phyloP scores from a whole-genome alignment of 2,113 vertebrate species.

The Plecotus auritus region DNA sequence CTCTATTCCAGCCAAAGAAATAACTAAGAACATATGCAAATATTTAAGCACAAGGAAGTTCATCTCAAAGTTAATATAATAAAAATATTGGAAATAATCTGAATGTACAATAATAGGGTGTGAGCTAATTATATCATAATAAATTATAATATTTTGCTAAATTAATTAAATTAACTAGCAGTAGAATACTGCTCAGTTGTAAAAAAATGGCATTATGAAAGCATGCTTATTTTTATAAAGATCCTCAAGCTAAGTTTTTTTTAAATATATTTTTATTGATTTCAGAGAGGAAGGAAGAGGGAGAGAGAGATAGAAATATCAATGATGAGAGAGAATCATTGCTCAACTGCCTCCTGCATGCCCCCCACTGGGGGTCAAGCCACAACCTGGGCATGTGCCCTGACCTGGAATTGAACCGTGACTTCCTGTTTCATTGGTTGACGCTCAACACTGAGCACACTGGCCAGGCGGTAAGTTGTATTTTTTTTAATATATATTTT shows the following conservation, averaged over 20 bases:
- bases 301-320: too few relatives aligned
- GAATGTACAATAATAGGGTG: background rate
- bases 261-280: too few relatives aligned
- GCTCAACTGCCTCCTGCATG: too few relatives aligned
- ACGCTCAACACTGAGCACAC: too few relatives aligned
- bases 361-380: too few relatives aligned
- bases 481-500: too few relatives aligned
- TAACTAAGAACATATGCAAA: background rate
- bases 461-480: background rate
- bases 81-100: background rate
- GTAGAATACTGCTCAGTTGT: background rate
- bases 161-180: background rate
- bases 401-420: too few relatives aligned
- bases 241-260: background rate
- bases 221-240: background rate
- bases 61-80: background rate
- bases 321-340: too few relatives aligned
- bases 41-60: background rate
- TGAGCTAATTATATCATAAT: background rate
- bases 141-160: background rate
- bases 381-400: too few relatives aligned
- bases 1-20: background rate
- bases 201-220: background rate
- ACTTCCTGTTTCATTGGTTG: too few relatives aligned
- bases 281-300: too few relatives aligned